Percentiles rank a stretch among this genome's conserved stretches.
Evolutionary conservation across 1,140 invertebrate genomes (phyloP).

Genomic region (Tetramorium simillimum): DNA sequence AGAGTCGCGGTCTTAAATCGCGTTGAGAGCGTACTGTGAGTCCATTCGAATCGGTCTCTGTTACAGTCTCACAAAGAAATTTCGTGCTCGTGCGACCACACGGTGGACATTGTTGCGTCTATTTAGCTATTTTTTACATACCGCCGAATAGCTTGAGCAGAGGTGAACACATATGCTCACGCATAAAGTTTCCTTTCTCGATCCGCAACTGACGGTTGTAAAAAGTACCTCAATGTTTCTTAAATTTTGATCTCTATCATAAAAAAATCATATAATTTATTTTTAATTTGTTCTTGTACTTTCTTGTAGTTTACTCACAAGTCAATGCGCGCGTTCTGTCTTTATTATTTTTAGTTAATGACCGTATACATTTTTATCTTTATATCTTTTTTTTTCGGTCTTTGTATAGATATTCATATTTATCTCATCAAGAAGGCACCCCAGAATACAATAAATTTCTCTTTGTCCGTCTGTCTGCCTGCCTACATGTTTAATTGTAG

Average conservation of each 20-base stretch:
- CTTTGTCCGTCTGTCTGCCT: background rate
- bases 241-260: background rate
- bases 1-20: background rate
- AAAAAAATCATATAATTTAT: background rate
- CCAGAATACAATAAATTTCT: slow-evolving; percentile 20
- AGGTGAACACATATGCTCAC: background rate
- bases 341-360: slow-evolving; percentile 3
- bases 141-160: background rate
- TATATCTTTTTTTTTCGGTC: background rate
- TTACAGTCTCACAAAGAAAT: slow-evolving; percentile 2
- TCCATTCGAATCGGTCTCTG: slow-evolving; percentile 4
- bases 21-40: background rate
- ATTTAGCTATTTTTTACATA: slow-evolving; percentile 9
- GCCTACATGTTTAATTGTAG: slow-evolving; percentile 14
- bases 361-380: background rate
- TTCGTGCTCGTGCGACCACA: slow-evolving; percentile 10
- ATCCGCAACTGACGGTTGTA: background rate
- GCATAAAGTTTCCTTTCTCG: background rate
- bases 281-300: background rate
- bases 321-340: background rate
- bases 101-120: slow-evolving; percentile 1
- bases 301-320: background rate
- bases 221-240: background rate
- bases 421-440: background rate
- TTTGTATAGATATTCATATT: background rate